Conservation (phyloP, 2,113 vertebrate species). For the Elaphurus davidianus region DNA sequence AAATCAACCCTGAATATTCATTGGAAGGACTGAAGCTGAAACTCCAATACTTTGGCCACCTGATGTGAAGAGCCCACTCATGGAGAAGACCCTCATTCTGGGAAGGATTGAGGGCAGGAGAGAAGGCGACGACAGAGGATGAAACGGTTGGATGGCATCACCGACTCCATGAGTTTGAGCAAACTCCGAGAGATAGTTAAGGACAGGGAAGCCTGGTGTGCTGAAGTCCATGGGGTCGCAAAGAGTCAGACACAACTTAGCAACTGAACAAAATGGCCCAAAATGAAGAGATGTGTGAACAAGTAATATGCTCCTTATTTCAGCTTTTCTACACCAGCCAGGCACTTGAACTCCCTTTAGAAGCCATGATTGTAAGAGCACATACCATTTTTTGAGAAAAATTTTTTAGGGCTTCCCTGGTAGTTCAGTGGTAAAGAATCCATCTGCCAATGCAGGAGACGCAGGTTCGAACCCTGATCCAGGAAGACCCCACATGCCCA, state of each 20-base stretch:
- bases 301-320: no score
- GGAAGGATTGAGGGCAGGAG: background rate
- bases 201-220: accelerated
- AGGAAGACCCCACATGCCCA: background rate
- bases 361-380: background rate
- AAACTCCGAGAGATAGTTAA: background rate
- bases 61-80: background rate
- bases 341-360: background rate
- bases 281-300: background rate
- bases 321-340: background rate
- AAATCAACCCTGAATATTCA: background rate
- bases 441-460: background rate
- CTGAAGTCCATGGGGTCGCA: background rate
- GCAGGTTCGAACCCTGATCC: background rate
- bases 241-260: background rate
- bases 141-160: background rate
- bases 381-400: background rate
- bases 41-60: background rate
- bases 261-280: background rate
- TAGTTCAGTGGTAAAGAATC: background rate
- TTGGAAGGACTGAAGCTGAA: background rate
- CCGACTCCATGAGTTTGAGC: background rate
- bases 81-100: background rate
- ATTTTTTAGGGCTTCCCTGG: background rate
- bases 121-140: background rate